Evolutionary conservation across 2,888 invertebrate genomes (phyloP).

Genomic region (Euplexia lucipara): DNA sequence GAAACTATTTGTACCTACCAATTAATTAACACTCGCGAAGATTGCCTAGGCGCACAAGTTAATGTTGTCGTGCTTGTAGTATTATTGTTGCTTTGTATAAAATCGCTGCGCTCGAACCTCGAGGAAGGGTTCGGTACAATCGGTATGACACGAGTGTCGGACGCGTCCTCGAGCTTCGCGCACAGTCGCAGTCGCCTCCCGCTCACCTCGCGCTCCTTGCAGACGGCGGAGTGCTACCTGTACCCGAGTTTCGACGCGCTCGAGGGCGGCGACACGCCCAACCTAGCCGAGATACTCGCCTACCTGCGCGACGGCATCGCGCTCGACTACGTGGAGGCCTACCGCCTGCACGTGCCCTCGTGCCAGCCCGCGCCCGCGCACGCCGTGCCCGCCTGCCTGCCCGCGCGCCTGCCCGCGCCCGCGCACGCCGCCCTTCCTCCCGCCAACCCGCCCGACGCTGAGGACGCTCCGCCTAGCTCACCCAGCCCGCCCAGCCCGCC

Average conservation of each 20-base stretch:
- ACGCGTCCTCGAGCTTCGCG: constrained; percentile 46
- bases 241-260: constrained; percentile 89
- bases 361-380: constrained; percentile 44
- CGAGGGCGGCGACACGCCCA: constrained; percentile 86
- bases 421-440: constrained; percentile 1
- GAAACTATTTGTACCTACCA: constrained; percentile 37
- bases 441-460: constrained; percentile 6
- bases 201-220: constrained; percentile 70
- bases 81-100: background rate
- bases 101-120: constrained; percentile 62
- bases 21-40: constrained; percentile 3
- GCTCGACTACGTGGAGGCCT: constrained; percentile 83
- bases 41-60: background rate
- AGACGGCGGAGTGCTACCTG: constrained; percentile 85
- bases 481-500: constrained; percentile 10
- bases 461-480: background rate
- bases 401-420: constrained; percentile 27
- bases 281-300: constrained; percentile 81
- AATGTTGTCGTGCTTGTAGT: too few species aligned
- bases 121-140: constrained; percentile 43
- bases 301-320: constrained; percentile 85
- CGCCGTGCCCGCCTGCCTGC: constrained; percentile 15
- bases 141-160: constrained; percentile 21
- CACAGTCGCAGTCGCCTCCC: constrained; percentile 23
- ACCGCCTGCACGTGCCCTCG: constrained; percentile 81